These are phyloP conservation scores for Pseudomugil tenellus DNA, from an alignment of 2,797 vertebrate genomes.

Conservation along the genomic window DNA sequence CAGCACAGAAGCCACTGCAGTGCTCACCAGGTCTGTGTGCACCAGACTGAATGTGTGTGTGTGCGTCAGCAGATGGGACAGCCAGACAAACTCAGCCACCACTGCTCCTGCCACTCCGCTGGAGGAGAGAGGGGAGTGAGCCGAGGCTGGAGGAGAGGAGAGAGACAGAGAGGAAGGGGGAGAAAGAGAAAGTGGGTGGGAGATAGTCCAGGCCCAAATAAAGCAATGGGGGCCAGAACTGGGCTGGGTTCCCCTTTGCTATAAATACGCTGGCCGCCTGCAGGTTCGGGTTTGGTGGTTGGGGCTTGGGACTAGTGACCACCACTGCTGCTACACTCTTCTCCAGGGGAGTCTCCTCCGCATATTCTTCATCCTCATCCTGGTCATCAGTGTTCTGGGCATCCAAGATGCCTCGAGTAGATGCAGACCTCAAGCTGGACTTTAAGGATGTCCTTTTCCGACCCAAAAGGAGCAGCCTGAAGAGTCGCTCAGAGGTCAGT, in stretches of 20 bases:
- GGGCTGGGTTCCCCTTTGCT: constrained; percentile 72
- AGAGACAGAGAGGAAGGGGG: constrained; percentile 35
- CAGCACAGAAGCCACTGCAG: constrained; percentile 74
- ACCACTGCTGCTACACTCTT: constrained; percentile 63
- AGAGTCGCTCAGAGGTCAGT: constrained; percentile 94
- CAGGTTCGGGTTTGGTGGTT: constrained; percentile 86
- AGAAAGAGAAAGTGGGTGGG: constrained; percentile 24
- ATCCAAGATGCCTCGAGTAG: constrained; percentile 91
- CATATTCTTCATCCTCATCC: constrained; percentile 51
- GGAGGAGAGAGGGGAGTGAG: constrained; percentile 55
- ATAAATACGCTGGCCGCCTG: constrained; percentile 86
- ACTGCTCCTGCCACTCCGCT: constrained; percentile 78
- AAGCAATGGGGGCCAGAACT: constrained; percentile 84
- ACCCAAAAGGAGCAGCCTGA: constrained; percentile 97
- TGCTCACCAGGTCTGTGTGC: constrained; percentile 38
- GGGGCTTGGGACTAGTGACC: constrained; percentile 70
- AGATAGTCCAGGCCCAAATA: constrained; percentile 85
- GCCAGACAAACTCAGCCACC: constrained; percentile 53
- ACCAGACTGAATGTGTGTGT: constrained; percentile 26
- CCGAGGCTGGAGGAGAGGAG: constrained; percentile 47
- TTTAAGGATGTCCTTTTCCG: constrained; percentile 98
- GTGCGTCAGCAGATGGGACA: constrained; percentile 62
- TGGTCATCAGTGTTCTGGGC: constrained; percentile 51
- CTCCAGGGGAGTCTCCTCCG: constrained; percentile 68
- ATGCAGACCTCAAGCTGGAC: constrained; percentile 96